Evolutionary conservation across 2,113 vertebrate species (phyloP), one percentile per base, ranked within the genome.

Genomic region (Gasterosteus nipponicus): DNA sequence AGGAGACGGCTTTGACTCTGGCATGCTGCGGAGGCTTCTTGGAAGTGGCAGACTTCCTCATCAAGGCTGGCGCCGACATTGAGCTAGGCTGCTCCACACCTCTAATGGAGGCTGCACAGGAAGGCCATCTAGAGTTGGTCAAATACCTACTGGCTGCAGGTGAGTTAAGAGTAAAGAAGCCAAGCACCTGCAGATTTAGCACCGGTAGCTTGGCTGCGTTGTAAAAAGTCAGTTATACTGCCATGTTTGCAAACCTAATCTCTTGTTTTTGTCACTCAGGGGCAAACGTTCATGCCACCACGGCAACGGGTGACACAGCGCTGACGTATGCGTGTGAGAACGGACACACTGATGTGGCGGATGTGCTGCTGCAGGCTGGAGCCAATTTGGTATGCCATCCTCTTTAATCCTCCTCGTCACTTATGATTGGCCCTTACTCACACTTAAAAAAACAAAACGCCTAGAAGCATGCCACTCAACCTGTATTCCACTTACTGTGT

Each of bases 311-410:
- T 69, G 98, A 99, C 82, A 99, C 97, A 14, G 98, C 98, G 7
- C 85, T 99, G 91, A 99, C 97, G 26, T 99, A 99, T 7, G 98
- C 98, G 12, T 99, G 97, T 94, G 98, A 99, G 91, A 99, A 99
- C 61, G 98, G 98, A 90, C 98, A 99, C 90, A 99, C 98, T 0
- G 98, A 99, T 72, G 98, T 99, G 77, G 98, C 98, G 29, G 98
- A 99, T 70, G 96, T 99, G 89, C 91, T 99, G 85, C 95, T 99
- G 89, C 98, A 99, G 92, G 96, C 96, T 70, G 98, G 97, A 81
- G 97, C 98, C 68, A 97, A 99, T 91, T 93, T 99, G 96, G 98
- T 99, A 96, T 83, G 92, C 31, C 12, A 7, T 56, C 5, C 10
- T 57, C 63, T 31, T 35, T 18, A 73, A 33, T 46, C 10, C 16